A percentile compares a stretch with the other conserved stretches of the same genome.
phyloP scores from a whole-genome alignment of 2,888 invertebrate genomes.

The Nephrotoma appendiculata region DNA sequence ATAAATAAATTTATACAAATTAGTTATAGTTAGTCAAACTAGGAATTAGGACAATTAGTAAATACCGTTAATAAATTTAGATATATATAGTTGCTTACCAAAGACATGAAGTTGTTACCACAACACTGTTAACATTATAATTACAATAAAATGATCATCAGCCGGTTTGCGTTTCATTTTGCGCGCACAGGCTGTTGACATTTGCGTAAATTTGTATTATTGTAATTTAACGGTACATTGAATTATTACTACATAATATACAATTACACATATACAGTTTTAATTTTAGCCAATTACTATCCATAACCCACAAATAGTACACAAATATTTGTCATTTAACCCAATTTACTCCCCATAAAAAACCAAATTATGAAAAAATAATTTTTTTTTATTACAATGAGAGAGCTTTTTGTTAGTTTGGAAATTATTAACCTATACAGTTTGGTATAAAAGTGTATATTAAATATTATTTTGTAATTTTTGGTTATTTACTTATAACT shows the following conservation, averaged over 20 bases:
- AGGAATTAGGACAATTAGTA: neutral
- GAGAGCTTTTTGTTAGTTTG: neutral
- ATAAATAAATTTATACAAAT: neutral
- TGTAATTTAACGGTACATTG: neutral
- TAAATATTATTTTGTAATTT: neutral
- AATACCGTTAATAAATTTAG: neutral
- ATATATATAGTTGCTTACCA: neutral
- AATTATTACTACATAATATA: neutral
- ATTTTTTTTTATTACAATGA: neutral
- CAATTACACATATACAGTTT: neutral
- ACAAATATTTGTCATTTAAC: neutral
- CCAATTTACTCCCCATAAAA: neutral
- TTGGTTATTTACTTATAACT: neutral
- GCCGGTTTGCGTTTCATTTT: neutral
- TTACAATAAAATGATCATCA: neutral
- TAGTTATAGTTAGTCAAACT: neutral
- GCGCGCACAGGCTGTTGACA: neutral
- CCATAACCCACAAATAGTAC: neutral
- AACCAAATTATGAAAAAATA: neutral
- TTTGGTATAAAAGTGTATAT: neutral
- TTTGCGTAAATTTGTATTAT: neutral
- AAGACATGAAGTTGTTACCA: neutral
- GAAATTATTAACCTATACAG: neutral
- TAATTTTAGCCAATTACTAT: neutral
- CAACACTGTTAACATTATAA: neutral